Percentiles rank a stretch among this genome's conserved stretches.
Conservation (phyloP, 2,888 invertebrate genomes). For the Trilocha varians region DNA sequence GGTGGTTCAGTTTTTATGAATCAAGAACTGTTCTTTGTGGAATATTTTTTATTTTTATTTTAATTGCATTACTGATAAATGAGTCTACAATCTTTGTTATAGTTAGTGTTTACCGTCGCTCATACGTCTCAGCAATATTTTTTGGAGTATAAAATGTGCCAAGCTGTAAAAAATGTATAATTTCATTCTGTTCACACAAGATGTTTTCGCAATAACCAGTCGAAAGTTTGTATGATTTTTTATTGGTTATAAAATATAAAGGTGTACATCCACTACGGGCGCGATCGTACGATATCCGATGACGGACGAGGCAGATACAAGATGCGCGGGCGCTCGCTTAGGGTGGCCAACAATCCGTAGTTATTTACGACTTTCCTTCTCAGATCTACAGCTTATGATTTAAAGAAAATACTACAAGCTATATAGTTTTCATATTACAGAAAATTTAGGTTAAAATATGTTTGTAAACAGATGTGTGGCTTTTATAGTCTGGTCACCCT, state of each 20-base stretch:
- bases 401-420: no score
- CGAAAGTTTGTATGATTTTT: background rate
- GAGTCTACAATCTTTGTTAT: no score
- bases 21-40: no score
- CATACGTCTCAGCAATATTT: no score
- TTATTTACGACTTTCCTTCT: background rate
- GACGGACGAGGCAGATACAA: conserved; percentile 44
- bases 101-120: no score
- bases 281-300: conserved; percentile 52
- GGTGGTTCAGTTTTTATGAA: no score
- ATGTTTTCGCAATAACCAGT: background rate
- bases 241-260: conserved; percentile 3
- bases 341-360: background rate
- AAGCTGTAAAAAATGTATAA: background rate
- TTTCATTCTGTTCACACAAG: background rate
- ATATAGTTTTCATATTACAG: no score
- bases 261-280: conserved; percentile 20
- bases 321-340: conserved; percentile 20
- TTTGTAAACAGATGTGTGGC: background rate
- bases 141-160: background rate
- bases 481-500: conserved; percentile 48
- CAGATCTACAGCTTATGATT: background rate
- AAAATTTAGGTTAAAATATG: no score
- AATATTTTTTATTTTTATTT: no score
- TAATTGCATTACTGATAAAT: no score